These are phyloP conservation scores for Aphis craccivora DNA, from an alignment of 1,140 invertebrate species.

Conservation along the genomic window DNA sequence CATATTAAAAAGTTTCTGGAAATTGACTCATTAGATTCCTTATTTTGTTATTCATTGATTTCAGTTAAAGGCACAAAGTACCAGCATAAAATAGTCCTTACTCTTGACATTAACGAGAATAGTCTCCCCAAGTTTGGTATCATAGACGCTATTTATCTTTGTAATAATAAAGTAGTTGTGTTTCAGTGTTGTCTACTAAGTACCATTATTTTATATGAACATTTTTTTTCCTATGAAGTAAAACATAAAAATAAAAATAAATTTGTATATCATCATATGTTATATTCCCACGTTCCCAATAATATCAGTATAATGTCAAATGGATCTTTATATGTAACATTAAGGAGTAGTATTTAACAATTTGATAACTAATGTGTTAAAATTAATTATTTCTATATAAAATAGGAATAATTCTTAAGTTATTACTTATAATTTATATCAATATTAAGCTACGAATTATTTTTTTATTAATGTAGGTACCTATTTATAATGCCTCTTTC, in stretches of 20 bases:
- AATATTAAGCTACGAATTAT: too few relatives aligned
- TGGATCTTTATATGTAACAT: not conserved
- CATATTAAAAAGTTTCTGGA: not conserved
- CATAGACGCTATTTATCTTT: not conserved
- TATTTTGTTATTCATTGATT: not conserved
- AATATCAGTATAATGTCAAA: not conserved
- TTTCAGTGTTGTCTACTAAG: not conserved
- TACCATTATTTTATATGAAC: not conserved
- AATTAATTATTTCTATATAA: too few relatives aligned
- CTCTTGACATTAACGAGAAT: not conserved
- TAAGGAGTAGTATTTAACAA: too few relatives aligned
- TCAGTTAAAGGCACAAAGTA: not conserved
- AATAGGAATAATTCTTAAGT: too few relatives aligned
- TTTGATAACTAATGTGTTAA: too few relatives aligned
- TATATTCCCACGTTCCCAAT: not conserved
- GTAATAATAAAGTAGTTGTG: not conserved
- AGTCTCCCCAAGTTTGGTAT: not conserved
- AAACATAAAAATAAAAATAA: not conserved
- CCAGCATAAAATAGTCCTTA: not conserved
- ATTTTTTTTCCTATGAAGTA: not conserved
- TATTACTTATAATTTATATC: too few relatives aligned
- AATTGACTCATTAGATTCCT: not conserved
- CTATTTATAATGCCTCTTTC: slow-evolving; percentile 33
- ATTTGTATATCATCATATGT: not conserved
- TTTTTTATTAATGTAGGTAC: too few relatives aligned